Evolutionary conservation across 2,797 vertebrate species (phyloP).

Genomic region (Peromyscus nudipes): DNA sequence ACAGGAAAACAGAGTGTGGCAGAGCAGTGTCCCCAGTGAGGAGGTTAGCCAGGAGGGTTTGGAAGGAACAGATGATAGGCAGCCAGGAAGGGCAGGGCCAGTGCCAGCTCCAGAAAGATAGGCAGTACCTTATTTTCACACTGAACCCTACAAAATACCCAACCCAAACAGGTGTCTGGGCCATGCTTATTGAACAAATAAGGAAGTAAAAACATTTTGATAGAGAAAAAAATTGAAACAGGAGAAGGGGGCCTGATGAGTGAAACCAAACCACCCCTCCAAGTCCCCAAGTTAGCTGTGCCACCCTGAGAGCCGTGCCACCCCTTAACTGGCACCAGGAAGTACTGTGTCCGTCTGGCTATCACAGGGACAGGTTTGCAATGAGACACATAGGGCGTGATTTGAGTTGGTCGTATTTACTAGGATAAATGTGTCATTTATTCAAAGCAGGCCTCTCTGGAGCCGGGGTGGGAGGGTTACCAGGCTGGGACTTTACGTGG

Average conservation of each 20-base stretch:
- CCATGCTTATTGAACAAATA: conserved; percentile 21
- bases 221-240: neutral
- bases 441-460: conserved; percentile 13
- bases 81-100: neutral
- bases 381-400: neutral
- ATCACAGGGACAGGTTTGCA: neutral
- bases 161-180: neutral
- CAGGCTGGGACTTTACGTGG: neutral
- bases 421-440: conserved; percentile 20
- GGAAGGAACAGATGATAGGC: neutral
- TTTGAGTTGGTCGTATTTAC: conserved; percentile 17
- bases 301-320: neutral
- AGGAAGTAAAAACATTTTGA: conserved; percentile 42
- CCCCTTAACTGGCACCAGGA: neutral
- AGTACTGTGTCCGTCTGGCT: neutral
- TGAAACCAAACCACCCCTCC: neutral
- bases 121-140: neutral
- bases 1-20: neutral
- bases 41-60: neutral
- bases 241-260: neutral
- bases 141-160: neutral
- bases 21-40: neutral
- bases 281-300: neutral
- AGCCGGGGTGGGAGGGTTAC: neutral
- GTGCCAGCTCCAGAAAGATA: neutral